Percentiles rank a stretch among this genome's conserved stretches.
Conservation (phyloP, 1,140 invertebrate species). For the Cheumatopsyche charites region DNA sequence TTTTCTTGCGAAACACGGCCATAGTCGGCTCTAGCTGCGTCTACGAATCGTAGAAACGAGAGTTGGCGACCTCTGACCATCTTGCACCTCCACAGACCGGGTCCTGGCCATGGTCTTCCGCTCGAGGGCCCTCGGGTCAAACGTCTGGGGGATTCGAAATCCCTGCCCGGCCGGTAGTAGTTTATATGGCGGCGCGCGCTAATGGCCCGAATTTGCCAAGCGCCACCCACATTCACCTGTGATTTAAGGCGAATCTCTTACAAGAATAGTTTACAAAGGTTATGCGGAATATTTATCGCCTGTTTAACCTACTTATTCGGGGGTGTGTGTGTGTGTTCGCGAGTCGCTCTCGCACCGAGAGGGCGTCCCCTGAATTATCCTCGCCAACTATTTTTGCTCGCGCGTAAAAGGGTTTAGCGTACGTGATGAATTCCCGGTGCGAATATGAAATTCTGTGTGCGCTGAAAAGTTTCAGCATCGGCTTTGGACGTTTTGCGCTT, state of each 20-base stretch:
- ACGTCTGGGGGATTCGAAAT: slow-evolving; percentile 37
- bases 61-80: too few species aligned
- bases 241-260: slow-evolving; percentile 37
- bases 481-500: not conserved
- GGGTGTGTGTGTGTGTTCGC: not conserved
- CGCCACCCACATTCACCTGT: slow-evolving; percentile 35
- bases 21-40: too few species aligned
- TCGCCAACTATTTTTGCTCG: slow-evolving; percentile 4
- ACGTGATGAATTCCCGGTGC: slow-evolving; percentile 10
- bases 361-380: too few species aligned
- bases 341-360: not conserved
- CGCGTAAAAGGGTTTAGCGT: slow-evolving; percentile 6
- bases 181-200: slow-evolving; percentile 35
- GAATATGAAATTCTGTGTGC: too few species aligned
- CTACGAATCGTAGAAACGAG: too few species aligned
- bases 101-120: too few species aligned
- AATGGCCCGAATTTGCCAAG: slow-evolving; percentile 36
- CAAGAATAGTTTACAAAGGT: slow-evolving; percentile 41
- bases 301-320: slow-evolving; percentile 35
- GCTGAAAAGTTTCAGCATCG: too few species aligned
- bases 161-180: slow-evolving; percentile 10
- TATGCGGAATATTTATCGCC: slow-evolving; percentile 38
- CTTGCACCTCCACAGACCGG: too few species aligned
- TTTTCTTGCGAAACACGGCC: too few species aligned
- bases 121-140: slow-evolving; percentile 27